phyloP scores from a whole-genome alignment of 2,888 invertebrate species.

The Eupithecia subfuscata region DNA sequence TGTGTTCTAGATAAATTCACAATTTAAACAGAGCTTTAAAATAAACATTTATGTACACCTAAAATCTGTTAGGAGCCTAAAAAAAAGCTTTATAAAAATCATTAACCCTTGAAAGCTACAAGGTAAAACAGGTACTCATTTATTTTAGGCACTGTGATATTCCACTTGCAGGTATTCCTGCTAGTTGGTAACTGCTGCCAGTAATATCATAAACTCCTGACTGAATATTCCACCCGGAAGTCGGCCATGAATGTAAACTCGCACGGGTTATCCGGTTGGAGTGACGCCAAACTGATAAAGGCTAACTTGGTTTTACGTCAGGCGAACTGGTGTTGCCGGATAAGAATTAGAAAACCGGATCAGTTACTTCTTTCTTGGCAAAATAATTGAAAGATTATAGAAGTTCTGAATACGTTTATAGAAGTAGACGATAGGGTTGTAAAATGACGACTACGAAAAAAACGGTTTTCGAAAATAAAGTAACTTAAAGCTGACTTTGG shows the following conservation, averaged over 20 bases:
- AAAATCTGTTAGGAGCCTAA: too few species aligned
- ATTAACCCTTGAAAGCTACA: not conserved
- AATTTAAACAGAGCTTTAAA: not conserved
- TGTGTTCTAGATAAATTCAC: not conserved
- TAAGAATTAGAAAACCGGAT: not conserved
- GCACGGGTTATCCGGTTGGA: constrained; percentile 35
- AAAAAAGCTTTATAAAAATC: too few species aligned
- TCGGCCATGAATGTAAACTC: constrained; percentile 34
- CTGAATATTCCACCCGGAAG: constrained; percentile 16
- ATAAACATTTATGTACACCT: too few species aligned
- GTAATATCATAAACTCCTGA: not conserved
- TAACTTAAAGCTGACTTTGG: too few species aligned
- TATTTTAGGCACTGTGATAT: not conserved
- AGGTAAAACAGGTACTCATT: not conserved
- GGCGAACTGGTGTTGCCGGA: not conserved
- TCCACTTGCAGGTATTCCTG: not conserved
- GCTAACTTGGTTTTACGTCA: constrained; percentile 14
- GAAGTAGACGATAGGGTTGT: too few species aligned
- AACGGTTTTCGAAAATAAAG: too few species aligned
- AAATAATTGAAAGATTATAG: too few species aligned
- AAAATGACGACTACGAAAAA: too few species aligned
- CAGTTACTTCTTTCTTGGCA: not conserved
- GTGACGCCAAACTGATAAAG: constrained; percentile 40
- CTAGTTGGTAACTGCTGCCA: not conserved
- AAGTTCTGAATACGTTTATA: too few species aligned